A percentile compares a stretch with the other conserved stretches of the same genome.
These are phyloP conservation scores for Hyppa rectilinea DNA, from an alignment of 2,888 invertebrate species.

Conservation along the genomic window DNA sequence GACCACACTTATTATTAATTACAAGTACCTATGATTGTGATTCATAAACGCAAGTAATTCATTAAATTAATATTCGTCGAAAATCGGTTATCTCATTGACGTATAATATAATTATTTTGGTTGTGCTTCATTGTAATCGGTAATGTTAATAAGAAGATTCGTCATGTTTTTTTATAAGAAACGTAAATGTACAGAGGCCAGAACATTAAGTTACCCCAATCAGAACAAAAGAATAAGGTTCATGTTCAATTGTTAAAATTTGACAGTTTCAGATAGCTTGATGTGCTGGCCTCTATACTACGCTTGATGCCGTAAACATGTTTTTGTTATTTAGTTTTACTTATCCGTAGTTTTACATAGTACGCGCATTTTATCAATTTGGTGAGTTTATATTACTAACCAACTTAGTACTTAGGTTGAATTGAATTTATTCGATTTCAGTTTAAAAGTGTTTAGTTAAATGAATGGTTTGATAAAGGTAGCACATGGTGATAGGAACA, in stretches of 20 bases:
- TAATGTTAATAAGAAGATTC: slow-evolving; percentile 11
- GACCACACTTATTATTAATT: neutral
- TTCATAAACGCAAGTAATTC: neutral
- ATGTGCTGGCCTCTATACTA: no score
- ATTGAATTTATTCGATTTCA: neutral
- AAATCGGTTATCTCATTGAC: slow-evolving; percentile 26
- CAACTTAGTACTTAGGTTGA: neutral
- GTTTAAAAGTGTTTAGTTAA: no score
- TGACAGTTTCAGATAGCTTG: no score
- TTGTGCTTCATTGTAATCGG: slow-evolving; percentile 28
- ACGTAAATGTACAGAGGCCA: no score
- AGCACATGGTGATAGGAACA: no score
- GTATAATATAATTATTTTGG: slow-evolving; percentile 6
- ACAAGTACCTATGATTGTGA: slow-evolving; percentile 1
- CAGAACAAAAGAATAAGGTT: no score
- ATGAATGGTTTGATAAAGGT: no score
- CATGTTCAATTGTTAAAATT: no score
- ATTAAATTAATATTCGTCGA: neutral
- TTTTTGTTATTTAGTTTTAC: slow-evolving; percentile 15
- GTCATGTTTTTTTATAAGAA: slow-evolving; percentile 28
- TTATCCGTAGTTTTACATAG: neutral
- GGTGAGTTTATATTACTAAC: neutral
- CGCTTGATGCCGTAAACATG: slow-evolving; percentile 25
- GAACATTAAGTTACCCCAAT: no score
- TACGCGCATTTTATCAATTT: neutral